Conservation (phyloP, 1,140 invertebrate genomes). For the Matsumurasca onukii region DNA sequence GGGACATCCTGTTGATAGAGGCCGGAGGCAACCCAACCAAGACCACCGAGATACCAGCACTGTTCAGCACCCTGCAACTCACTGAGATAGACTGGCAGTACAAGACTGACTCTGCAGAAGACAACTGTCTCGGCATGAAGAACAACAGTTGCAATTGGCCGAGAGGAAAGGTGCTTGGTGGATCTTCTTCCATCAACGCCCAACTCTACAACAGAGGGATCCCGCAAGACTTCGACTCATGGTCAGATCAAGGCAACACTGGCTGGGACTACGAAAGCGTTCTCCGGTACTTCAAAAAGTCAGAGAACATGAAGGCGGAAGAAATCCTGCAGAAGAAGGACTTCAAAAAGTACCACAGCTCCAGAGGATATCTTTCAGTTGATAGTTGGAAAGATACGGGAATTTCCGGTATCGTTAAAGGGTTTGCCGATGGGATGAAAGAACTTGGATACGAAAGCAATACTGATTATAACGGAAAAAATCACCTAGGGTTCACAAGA, state of each 20-base stretch:
- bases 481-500: slow-evolving; percentile 51
- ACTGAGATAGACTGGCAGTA: slow-evolving; percentile 5
- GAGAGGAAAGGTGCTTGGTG: slow-evolving; percentile 66
- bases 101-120: background rate
- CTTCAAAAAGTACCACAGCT: slow-evolving; percentile 59
- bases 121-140: slow-evolving; percentile 40
- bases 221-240: slow-evolving; percentile 80
- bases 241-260: slow-evolving; percentile 79
- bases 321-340: slow-evolving; percentile 63
- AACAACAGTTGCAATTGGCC: slow-evolving; percentile 56
- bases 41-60: slow-evolving; percentile 55
- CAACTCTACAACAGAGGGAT: slow-evolving; percentile 89
- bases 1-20: slow-evolving; percentile 49
- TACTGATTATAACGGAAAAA: slow-evolving; percentile 76
- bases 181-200: slow-evolving; percentile 78
- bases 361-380: slow-evolving; percentile 56
- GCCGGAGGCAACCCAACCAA: slow-evolving; percentile 58
- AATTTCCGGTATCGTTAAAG: slow-evolving; percentile 75
- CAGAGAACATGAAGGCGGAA: slow-evolving; percentile 80
- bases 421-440: slow-evolving; percentile 84
- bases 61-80: slow-evolving; percentile 59
- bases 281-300: slow-evolving; percentile 83
- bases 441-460: slow-evolving; percentile 88
- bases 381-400: slow-evolving; percentile 58
- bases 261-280: slow-evolving; percentile 90